Base-by-base conservation (phyloP, 2,888 invertebrate species). In the Caenorhabditis sinica region DNA sequence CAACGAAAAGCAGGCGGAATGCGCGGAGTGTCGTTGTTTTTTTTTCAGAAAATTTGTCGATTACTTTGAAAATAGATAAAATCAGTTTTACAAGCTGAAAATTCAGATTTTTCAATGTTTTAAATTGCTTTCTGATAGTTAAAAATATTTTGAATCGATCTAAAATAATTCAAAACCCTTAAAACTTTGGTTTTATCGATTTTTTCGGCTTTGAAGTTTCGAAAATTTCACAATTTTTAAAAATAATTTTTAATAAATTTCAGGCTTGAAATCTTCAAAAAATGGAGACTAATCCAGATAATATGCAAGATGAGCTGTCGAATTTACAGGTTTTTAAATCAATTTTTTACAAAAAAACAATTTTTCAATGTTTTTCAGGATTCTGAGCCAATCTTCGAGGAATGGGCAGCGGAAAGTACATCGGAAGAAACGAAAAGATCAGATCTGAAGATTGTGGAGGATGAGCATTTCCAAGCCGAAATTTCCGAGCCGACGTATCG, bases 1-100 rank as follows among this genome's bases (percentile, higher is more conserved):
- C 43, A 77, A 77, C 30, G 53, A 60, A 11, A 20, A 1, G 49
- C 15, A 17, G 23, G 36, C 53, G 63, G 69, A 15, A 69, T 45
- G 8, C 17, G 45, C 79, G 79, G 71, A 79, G 72, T 69, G 30
- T 79, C 79, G 79, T 79, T 79, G 61, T 71, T 63, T 71, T 69
- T 58, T 53, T 23, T 61, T 51, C n/a, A 17, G 23, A 40, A 25
- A 51, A 71, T 77, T 65, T 40, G 15, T 28, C n/a, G 40, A 43
- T 53, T 65, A 20, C 61, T 49, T 6, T 23, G 9, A 25, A 23
- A 68, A 51, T 72, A 43, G 25, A 30, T 30, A 56, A 25, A 28
- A 28, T 25, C 25, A 25, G 15, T 3, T 3, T 43, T 63, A 9
- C 9, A 36, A 1, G n/a, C 36, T 36, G 6, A 25, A 43, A 20